Evolutionary conservation across 2,797 vertebrate species (phyloP).

Genomic region (Streptopelia turtur): DNA sequence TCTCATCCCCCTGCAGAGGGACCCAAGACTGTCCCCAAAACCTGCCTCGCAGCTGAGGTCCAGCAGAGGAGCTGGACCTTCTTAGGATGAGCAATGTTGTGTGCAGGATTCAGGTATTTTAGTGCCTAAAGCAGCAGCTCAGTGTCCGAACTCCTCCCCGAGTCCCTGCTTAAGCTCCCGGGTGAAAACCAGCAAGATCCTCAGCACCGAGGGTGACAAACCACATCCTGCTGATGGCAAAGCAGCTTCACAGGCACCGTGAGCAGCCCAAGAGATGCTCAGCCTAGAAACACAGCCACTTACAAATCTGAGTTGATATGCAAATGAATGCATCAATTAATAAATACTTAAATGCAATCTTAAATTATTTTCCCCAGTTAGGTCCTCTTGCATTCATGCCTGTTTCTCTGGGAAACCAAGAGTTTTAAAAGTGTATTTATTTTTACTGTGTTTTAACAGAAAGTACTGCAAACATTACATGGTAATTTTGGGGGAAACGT

Average conservation of each 20-base stretch:
- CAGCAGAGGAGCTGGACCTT: background rate
- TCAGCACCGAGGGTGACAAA: no score
- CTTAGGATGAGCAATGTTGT: background rate
- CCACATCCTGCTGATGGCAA: rapidly evolving
- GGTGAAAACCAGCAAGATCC: background rate
- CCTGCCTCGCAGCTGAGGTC: background rate
- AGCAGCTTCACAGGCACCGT: background rate
- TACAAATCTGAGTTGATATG: background rate
- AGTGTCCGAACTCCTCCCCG: no score
- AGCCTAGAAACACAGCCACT: rapidly evolving
- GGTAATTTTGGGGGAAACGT: background rate
- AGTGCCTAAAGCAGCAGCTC: background rate
- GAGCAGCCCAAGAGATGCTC: background rate
- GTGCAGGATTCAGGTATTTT: rapidly evolving
- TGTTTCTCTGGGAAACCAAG: background rate
- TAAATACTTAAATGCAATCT: background rate
- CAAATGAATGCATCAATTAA: background rate
- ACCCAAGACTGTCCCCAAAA: background rate
- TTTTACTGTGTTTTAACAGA: background rate
- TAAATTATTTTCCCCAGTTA: background rate
- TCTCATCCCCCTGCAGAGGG: no score
- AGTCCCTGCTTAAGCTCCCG: background rate
- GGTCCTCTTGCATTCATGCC: no score
- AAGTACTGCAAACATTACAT: rapidly evolving
- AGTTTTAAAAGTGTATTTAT: background rate